A percentile compares a stretch with the other conserved stretches of the same genome.
Evolutionary conservation across 2,797 vertebrate genomes (phyloP).

Genomic region (Artibeus jamaicensis): DNA sequence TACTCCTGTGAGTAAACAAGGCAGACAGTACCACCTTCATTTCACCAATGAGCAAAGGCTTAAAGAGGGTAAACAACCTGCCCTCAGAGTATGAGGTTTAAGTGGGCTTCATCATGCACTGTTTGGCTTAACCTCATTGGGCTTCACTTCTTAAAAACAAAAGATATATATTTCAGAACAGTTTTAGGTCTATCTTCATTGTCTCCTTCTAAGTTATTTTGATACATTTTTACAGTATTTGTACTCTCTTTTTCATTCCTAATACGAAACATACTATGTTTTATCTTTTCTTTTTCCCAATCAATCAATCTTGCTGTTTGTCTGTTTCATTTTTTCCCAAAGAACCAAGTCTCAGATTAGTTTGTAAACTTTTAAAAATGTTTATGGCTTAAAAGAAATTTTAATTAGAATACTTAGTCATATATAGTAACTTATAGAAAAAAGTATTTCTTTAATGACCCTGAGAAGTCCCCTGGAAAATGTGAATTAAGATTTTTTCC

Average conservation of each 20-base stretch:
- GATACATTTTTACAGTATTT: not conserved
- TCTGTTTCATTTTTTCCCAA: not conserved
- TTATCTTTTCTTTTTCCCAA: not conserved
- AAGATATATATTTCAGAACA: not conserved
- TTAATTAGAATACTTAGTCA: not conserved
- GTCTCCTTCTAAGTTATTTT: not conserved
- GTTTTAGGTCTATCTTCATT: not conserved
- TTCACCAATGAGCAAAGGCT: conserved; percentile 11
- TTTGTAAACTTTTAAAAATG: not conserved
- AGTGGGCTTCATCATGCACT: not conserved
- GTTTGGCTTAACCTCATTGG: not conserved
- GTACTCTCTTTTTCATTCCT: not conserved
- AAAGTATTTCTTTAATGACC: not conserved
- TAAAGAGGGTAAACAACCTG: not conserved
- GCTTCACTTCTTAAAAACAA: conserved; percentile 2
- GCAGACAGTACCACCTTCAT: not conserved
- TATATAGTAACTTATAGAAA: not conserved
- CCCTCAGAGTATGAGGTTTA: not conserved
- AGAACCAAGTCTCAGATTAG: not conserved
- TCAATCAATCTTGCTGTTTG: not conserved
- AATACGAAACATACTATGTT: not conserved
- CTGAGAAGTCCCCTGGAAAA: not conserved
- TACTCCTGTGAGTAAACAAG: not conserved
- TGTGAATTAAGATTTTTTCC: not conserved
- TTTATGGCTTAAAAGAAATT: not conserved